These are phyloP conservation scores for Eclectus roratus DNA, from an alignment of 2,113 vertebrate species.

Conservation along the genomic window DNA sequence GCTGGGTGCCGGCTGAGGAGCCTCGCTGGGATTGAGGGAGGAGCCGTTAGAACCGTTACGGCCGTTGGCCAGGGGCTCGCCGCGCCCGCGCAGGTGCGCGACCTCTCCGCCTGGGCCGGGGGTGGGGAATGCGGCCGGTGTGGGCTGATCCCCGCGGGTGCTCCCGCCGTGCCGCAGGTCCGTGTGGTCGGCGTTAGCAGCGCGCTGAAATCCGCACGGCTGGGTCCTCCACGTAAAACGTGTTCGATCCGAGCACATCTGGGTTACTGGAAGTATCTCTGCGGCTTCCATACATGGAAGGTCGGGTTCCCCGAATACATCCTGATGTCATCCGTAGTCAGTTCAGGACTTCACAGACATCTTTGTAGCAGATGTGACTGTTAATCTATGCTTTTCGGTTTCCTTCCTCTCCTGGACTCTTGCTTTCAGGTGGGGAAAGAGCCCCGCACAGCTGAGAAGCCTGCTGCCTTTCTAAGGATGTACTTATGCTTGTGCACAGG, in stretches of 20 bases:
- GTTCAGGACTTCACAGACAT: accelerated
- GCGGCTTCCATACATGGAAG: accelerated
- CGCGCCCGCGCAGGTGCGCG: not conserved
- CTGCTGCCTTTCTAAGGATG: not conserved
- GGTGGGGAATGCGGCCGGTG: not conserved
- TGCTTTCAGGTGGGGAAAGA: not conserved
- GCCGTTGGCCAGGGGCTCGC: not conserved
- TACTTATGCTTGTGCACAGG: accelerated
- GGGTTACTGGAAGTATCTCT: not conserved
- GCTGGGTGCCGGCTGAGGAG: not conserved
- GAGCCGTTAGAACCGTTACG: not conserved
- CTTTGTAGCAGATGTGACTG: accelerated
- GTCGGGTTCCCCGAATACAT: not conserved
- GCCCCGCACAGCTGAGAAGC: not conserved
- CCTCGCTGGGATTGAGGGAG: not conserved
- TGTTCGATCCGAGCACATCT: not conserved
- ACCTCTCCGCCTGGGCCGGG: not conserved
- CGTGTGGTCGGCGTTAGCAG: not conserved
- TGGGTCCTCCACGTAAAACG: not conserved
- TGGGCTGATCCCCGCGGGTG: not conserved
- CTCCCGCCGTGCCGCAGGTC: not conserved
- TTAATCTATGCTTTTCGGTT: not conserved
- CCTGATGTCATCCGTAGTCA: not conserved
- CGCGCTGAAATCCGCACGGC: not conserved
- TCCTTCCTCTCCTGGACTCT: not conserved